A percentile compares a stretch with the other conserved stretches of the same genome.
phyloP scores from a whole-genome alignment of 1,140 invertebrate genomes.

The Euwallacea similis region DNA sequence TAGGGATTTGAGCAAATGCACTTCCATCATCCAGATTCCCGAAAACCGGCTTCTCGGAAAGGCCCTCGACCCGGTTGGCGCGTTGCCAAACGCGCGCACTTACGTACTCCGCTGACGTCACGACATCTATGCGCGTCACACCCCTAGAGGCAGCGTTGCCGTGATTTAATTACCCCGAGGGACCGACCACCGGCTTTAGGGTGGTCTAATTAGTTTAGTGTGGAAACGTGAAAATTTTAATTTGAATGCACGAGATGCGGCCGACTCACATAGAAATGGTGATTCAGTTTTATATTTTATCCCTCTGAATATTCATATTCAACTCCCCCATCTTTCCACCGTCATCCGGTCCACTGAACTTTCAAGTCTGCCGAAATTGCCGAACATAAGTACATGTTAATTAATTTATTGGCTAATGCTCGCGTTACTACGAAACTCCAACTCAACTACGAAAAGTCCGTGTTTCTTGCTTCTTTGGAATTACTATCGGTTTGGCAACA shows the following conservation, averaged over 20 bases:
- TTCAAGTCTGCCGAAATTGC: no score
- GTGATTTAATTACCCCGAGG: conserved; percentile 13
- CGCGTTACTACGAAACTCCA: no score
- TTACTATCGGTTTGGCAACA: background rate
- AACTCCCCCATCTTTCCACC: background rate
- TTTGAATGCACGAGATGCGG: background rate
- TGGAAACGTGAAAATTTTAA: background rate
- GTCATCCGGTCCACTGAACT: no score
- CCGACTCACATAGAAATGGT: background rate
- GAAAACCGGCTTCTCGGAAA: background rate
- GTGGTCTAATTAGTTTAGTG: conserved; percentile 15
- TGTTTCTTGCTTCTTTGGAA: background rate
- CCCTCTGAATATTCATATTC: background rate
- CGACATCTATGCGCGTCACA: conserved; percentile 6
- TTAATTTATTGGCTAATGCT: no score
- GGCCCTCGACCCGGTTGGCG: conserved; percentile 13
- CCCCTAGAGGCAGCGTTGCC: conserved; percentile 11
- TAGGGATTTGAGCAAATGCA: background rate
- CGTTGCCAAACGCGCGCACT: conserved; percentile 2
- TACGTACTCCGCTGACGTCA: conserved; percentile 1
- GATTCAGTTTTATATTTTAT: background rate
- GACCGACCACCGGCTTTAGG: background rate
- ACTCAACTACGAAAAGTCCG: background rate
- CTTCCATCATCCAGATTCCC: background rate
- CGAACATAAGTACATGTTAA: no score